phyloP scores from a whole-genome alignment of 2,113 vertebrate species.

The Ciconia boyciana region DNA sequence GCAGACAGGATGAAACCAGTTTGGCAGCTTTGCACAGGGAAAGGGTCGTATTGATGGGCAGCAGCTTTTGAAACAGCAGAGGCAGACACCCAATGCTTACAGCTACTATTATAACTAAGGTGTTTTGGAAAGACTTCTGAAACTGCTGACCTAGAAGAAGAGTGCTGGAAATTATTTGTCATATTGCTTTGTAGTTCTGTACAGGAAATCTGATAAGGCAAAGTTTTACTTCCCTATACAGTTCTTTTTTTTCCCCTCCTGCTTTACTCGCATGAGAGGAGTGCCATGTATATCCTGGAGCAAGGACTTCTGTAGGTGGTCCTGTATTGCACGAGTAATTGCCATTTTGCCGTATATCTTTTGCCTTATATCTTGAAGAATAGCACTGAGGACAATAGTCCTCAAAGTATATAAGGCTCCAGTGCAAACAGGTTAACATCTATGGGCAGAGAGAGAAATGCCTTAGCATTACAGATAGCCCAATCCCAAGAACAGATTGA shows the following conservation, averaged over 20 bases:
- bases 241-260: neutral
- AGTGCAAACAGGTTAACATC: neutral
- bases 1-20: neutral
- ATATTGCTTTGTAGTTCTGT: neutral
- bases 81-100: neutral
- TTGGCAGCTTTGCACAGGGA: neutral
- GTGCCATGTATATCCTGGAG: neutral
- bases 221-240: neutral
- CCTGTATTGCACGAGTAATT: rapidly evolving
- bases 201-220: neutral
- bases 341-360: neutral
- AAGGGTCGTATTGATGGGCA: neutral
- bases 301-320: neutral
- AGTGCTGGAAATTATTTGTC: neutral
- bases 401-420: neutral
- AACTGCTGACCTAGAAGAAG: neutral
- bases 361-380: neutral
- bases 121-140: neutral
- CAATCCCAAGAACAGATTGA: neutral
- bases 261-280: neutral
- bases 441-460: neutral
- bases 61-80: neutral
- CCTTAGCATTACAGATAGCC: neutral
- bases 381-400: neutral
- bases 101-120: neutral